Percentiles rank a stretch among this genome's conserved stretches.
These are phyloP conservation scores for Tortrix viridana DNA, from an alignment of 2,888 invertebrate genomes.

Conservation along the genomic window DNA sequence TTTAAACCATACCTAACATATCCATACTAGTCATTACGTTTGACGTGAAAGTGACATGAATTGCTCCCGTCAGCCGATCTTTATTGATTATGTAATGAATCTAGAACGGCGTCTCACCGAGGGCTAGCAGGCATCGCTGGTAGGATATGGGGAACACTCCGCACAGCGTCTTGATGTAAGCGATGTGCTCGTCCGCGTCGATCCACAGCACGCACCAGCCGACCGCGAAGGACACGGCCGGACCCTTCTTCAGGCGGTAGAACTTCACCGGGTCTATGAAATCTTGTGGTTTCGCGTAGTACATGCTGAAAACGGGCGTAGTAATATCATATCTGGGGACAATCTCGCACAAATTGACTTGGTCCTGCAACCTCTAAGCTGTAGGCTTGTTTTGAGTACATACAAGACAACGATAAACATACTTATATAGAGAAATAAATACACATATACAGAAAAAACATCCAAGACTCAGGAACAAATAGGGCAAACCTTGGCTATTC, in stretches of 20 bases:
- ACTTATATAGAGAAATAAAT: too few species aligned
- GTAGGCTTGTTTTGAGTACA: too few species aligned
- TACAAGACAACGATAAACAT: too few species aligned
- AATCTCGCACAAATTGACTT: not conserved
- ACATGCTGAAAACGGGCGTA: constrained; percentile 56
- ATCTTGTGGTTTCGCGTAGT: constrained; percentile 42
- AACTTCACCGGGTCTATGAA: constrained; percentile 71
- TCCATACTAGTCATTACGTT: too few species aligned
- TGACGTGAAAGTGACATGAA: too few species aligned
- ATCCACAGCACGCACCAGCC: constrained; percentile 72
- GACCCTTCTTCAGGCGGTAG: constrained; percentile 65
- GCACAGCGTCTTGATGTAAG: constrained; percentile 60
- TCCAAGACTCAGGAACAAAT: too few species aligned
- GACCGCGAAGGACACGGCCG: constrained; percentile 68
- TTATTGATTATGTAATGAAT: too few species aligned
- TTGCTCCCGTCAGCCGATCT: too few species aligned
- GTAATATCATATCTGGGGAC: not conserved
- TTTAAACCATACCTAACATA: too few species aligned
- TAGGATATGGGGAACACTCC: constrained; percentile 75
- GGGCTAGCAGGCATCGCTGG: constrained; percentile 68
- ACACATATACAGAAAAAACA: too few species aligned
- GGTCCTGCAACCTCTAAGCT: too few species aligned
- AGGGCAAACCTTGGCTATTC: too few species aligned
- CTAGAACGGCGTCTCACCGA: constrained; percentile 51
- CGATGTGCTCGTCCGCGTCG: constrained; percentile 72